Percentiles rank a stretch among this genome's conserved stretches.
Evolutionary conservation across 2,888 invertebrate genomes (phyloP).

Genomic region (Trichogramma dendrolimi): DNA sequence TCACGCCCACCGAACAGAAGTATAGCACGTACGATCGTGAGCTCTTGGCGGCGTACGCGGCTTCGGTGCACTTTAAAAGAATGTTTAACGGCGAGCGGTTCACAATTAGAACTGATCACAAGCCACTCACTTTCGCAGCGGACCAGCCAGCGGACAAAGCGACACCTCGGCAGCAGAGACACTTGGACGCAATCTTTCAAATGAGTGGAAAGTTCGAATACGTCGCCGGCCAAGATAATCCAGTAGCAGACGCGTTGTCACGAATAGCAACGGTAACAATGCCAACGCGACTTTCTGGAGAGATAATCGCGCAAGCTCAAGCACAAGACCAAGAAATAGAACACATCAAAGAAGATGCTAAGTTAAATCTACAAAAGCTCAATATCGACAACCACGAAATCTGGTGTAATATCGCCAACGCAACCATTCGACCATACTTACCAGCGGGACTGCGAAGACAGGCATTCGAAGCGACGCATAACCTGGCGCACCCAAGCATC

Average conservation of each 20-base stretch:
- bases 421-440: no score
- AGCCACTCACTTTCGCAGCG: slow-evolving; percentile 12
- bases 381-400: no score
- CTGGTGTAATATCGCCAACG: no score
- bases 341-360: no score
- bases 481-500: no score
- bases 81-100: slow-evolving; percentile 19
- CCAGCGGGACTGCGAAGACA: no score
- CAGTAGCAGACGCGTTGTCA: slow-evolving; percentile 12
- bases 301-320: neutral
- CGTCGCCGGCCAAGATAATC: slow-evolving; percentile 14
- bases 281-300: neutral
- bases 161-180: slow-evolving; percentile 20
- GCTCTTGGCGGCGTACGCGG: no score
- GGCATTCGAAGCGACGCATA: no score
- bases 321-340: neutral
- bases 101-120: slow-evolving; percentile 25
- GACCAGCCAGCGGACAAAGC: slow-evolving; percentile 3
- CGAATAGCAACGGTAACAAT: neutral
- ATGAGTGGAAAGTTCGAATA: slow-evolving; percentile 16
- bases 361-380: no score
- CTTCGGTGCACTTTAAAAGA: no score
- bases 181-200: slow-evolving; percentile 18
- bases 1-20: no score
- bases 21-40: no score